phyloP scores from a whole-genome alignment of 2,888 invertebrate genomes.

The Caenorhabditis virilis region DNA sequence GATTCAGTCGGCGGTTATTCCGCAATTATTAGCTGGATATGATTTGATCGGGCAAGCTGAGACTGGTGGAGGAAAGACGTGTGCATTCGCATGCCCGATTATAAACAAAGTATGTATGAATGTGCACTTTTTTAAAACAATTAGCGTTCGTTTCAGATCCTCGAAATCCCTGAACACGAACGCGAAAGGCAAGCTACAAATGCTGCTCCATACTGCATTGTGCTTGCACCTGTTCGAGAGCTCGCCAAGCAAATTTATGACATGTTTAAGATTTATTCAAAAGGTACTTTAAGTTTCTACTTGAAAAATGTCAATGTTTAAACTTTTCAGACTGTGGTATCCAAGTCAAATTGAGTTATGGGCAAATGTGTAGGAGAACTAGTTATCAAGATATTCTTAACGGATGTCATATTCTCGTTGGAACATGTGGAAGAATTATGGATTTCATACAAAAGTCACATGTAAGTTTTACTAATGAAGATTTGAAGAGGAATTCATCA shows the following conservation, averaged over 20 bases:
- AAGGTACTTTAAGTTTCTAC: slow-evolving; percentile 1
- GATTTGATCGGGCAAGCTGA: slow-evolving; percentile 98
- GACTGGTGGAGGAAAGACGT: slow-evolving; percentile 97
- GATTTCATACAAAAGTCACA: slow-evolving; percentile 74
- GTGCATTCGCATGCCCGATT: slow-evolving; percentile 90
- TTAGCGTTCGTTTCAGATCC: slow-evolving; percentile 1
- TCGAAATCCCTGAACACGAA: slow-evolving; percentile 2
- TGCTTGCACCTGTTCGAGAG: slow-evolving; percentile 90
- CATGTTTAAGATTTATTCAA: slow-evolving; percentile 8
- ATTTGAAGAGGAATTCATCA: no score
- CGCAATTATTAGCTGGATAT: slow-evolving; percentile 75
- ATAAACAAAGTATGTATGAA: slow-evolving; percentile 74
- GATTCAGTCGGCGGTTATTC: slow-evolving; percentile 88
- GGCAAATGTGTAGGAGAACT: slow-evolving; percentile 23
- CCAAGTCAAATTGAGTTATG: slow-evolving; percentile 37
- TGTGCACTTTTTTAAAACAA: not conserved
- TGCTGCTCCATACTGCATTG: slow-evolving; percentile 72
- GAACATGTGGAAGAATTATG: slow-evolving; percentile 78
- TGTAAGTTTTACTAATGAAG: slow-evolving; percentile 17
- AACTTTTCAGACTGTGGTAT: slow-evolving; percentile 31
- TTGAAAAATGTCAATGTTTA: not conserved
- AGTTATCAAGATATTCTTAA: slow-evolving; percentile 8
- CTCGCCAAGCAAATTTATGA: slow-evolving; percentile 82
- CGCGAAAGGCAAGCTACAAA: not conserved
- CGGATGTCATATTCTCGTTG: slow-evolving; percentile 79